Base-by-base conservation (phyloP, 2,113 vertebrate genomes). In the Aspiorhynchus laticeps region DNA sequence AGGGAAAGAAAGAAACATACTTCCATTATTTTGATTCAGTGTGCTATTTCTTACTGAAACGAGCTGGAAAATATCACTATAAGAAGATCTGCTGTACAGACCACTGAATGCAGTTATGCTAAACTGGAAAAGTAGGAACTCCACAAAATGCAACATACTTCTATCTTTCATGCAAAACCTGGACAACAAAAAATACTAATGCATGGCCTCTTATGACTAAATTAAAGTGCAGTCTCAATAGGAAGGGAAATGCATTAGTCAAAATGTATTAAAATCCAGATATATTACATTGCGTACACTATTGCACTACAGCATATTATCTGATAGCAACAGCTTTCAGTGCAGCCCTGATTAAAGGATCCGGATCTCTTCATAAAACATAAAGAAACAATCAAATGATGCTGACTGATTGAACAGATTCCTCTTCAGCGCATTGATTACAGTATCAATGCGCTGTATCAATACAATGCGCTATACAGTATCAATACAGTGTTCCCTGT, bases 371-470 rank as follows among this genome's bases (percentile, higher is more conserved):
- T 69, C 5, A 14, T 51, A 83, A 83, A 31, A 24, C 26, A 41
- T 36, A 4, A 51, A 36, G 82, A 56, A 56, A 38, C 82, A 73
- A 38, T 84, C 82, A 53, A 84, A 56, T 4, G 14, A n/a, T 14
- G 46, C 1, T 36, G 82, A 46, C 59, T 43, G 31, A 63, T n/a
- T 53, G 51, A 69, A 67, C 38, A 67, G 38, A 80, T 2, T 38
- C 17, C 51, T 33, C 12, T 91, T 93, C 93, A 92, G 92, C 91
- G 94, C 92, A 94, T 94, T n/a, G n/a, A n/a, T n/a, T 94, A 93
- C 91, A 93, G 91, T 93, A n/a, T n/a, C n/a, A n/a, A n/a, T n/a
- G n/a, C n/a, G n/a, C n/a, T n/a, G n/a, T n/a, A n/a, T n/a, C n/a
- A n/a, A n/a, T n/a, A n/a, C n/a, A n/a, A n/a, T n/a, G n/a, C n/a